Percentiles rank a stretch among this genome's conserved stretches.
These are phyloP conservation scores for Heliocidaris tuberculata DNA, from an alignment of 35 echinoderm and acorn worm genomes.

Conservation along the genomic window DNA sequence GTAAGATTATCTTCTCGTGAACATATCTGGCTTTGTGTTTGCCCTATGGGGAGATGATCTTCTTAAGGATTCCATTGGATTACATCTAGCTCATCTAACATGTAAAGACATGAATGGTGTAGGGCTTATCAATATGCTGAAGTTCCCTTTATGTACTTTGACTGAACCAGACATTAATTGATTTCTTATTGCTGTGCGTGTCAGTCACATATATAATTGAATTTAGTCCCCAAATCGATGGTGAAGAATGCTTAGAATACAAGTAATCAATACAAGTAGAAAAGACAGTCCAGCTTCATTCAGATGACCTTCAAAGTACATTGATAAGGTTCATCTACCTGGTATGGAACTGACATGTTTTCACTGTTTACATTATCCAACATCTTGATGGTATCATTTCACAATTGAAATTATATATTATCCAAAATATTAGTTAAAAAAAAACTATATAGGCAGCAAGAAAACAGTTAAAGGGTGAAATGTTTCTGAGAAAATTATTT, in stretches of 20 bases:
- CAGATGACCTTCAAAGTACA: not conserved
- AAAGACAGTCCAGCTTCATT: not conserved
- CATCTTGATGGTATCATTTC: too few relatives aligned
- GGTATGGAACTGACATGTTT: not conserved
- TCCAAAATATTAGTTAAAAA: too few relatives aligned
- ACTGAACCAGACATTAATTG: not conserved
- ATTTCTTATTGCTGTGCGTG: not conserved
- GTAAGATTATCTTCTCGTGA: not conserved
- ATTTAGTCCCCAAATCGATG: not conserved
- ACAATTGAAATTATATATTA: too few relatives aligned
- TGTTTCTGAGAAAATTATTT: too few relatives aligned
- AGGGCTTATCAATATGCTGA: not conserved
- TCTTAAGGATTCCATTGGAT: not conserved
- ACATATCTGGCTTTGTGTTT: not conserved
- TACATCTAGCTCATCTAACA: not conserved
- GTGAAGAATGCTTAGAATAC: not conserved
- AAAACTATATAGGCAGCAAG: too few relatives aligned
- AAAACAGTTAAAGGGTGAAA: too few relatives aligned
- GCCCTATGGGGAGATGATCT: not conserved
- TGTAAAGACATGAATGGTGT: not conserved
- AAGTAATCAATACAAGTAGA: not conserved
- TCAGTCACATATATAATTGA: not conserved
- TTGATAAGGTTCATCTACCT: not conserved
- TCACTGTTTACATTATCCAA: not conserved
- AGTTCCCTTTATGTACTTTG: not conserved